Base-by-base conservation (phyloP, 1,140 invertebrate species). In the Atopsyche davidsoni region DNA sequence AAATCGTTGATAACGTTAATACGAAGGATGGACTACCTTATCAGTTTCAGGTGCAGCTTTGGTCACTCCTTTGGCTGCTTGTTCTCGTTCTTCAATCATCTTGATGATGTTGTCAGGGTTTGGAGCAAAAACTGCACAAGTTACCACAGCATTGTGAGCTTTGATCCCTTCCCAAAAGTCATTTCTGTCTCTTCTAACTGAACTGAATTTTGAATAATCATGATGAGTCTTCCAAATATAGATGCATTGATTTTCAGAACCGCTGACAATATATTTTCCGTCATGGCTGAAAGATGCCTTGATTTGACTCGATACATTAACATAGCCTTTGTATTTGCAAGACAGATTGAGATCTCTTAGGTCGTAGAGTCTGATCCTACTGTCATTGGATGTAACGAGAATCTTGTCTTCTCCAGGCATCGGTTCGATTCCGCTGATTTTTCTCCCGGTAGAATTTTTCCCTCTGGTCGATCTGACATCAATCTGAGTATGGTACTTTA, bases 101-200 rank as follows among this genome's bases (percentile, higher is more conserved):
- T 80, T 79, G 31, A 96, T 89, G 55, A 98, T 88, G 36, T 86
- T 80, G 53, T 92, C 85, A 1, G 96, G 95, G 75, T 97, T 93
- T 2, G 96, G 94, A 39, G 95, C 92, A 74, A 99, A 99, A 43
- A 98, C 85, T 3, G 95, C 93, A 65, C 93, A 94, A 0, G 95
- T 98, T 0, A 99, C 95, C 7, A 95, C 86, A 1, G 92, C 92
- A 72, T 92, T 94, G 64, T 98, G 93, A 21, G 92, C 93, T 76
- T 96, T 95, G 25, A 98, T 93, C 1, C 92, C 90, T 71, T 99
- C 96, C 93, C 94, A 99, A 68, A 92, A 97, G 64, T 93, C 88
- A 68, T 98, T 99, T 11, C 96, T 73, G 70, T 99, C 95, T 48
- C 95, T 75, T 49, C 96, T 69, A 23, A 94, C 92, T 11, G 93